Base-by-base conservation (phyloP, 1,140 invertebrate species). In the Oryctes rhinoceros region DNA sequence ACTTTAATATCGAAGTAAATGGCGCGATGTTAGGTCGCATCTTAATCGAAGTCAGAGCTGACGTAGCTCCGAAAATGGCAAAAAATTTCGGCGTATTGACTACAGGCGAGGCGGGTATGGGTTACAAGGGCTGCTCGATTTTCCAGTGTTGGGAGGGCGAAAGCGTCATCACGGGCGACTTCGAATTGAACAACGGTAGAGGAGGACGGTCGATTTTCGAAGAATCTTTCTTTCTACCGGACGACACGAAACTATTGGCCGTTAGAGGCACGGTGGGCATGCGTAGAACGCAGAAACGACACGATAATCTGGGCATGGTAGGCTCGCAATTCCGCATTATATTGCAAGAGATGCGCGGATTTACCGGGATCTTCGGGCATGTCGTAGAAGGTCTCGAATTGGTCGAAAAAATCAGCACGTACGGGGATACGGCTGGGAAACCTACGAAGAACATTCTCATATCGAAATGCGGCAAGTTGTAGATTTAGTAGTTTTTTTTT, bases 21-120 rank as follows among this genome's bases (percentile, higher is more conserved):
- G 92, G 93, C 13, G 87, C 90, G 20, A 90, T 91, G 0, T 90
- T 92, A 79, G 95, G 95, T 0, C 89, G 95, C 18, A 91, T 97
- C 76, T 91, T 96, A 4, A 94, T 96, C 81, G 94, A 98, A 89
- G 92, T 97, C 9, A 91, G 94, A 82, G 92, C 92, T 7, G 94
- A 97, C 87, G 92, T 93, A 5, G 96, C 96, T 3, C 97, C 97
- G 4, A 96, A 94, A 85, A 98, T 98, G 91, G 93, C 94, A 30
- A 94, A 96, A 86, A 98, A 98, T 88, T 98, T 98, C 87, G 91
- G 92, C 80, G 90, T 93, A 0, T 88, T 98, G 3, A 92, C 94
- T 11, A 95, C 93, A 0, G 94, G 95, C 2, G 94, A 96, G 83
- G 90, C 92, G 24, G 95, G 95, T 11, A 91, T 94, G 78, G 93